Base-by-base conservation (phyloP, 2,113 vertebrate species). In the Cyanoliseus patagonus region DNA sequence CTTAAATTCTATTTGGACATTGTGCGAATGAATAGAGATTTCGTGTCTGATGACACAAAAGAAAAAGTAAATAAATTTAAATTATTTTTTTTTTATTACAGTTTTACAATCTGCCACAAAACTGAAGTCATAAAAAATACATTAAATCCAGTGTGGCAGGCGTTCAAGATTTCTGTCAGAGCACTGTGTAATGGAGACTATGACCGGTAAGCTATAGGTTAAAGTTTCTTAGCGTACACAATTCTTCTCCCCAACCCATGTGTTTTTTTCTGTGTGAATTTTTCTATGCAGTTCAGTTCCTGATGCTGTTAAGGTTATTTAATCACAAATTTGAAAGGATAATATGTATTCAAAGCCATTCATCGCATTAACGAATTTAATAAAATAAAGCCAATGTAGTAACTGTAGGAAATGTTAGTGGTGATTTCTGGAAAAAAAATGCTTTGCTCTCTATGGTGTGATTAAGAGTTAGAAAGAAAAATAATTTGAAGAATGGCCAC, bases 21-120 rank as follows among this genome's bases (percentile, higher is more conserved):
- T 55, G 5, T 70, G 27, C 10, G 7, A 66, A 3, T 47, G 33
- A 72, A 44, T 53, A 22, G 24, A 41, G 19, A 70, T 66, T 94
- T 16, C 1, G 5, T 22, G 27, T 62, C 77, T 35, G 22, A 47
- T 79, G 57, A 79, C 15, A 37, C 33, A 52, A 33, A 90, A 51
- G 7, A 66, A 88, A 16, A 78, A 70, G 19, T 46, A 76, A 87
- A 73, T 55, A 66, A 83, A 68, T 81, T 27, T 4, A 52, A 66
- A 49, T 82, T 57, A 31, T 61, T 89, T 70, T 87, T 51, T 52
- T 53, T 46, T 37, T 88, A 74, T 94, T 91, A 5, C 96, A 99
- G 99, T 95, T 99, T 99, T 96, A 99, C 99, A 83, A 99, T 99
- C 95, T 99, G 99, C 96, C 99, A 99, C 95, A 99, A 99, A 96